phyloP scores from a whole-genome alignment of 2,797 vertebrate species.

The Mormyrus hasselquistii region DNA sequence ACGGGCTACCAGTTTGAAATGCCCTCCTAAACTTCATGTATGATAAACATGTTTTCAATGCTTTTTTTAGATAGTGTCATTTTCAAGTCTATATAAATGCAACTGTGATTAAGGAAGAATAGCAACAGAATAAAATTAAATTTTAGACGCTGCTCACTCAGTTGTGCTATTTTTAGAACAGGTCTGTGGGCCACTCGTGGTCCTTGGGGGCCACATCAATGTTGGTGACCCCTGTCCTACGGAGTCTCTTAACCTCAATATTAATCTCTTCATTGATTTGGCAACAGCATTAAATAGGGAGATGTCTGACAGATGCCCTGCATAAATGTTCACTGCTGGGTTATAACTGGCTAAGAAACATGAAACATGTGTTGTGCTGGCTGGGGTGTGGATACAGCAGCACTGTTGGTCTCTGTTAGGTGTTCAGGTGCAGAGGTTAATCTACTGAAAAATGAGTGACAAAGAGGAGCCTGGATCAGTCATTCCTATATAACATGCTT shows the following conservation, averaged over 20 bases:
- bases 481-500: background rate
- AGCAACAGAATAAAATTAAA: too few relatives aligned
- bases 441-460: slow-evolving; percentile 25
- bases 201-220: too few relatives aligned
- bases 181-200: too few relatives aligned
- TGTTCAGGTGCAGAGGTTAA: slow-evolving; percentile 22
- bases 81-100: too few relatives aligned
- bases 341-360: background rate
- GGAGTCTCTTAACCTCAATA: background rate
- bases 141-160: too few relatives aligned
- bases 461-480: background rate
- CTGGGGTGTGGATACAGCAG: background rate
- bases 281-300: background rate
- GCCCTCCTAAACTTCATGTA: too few relatives aligned
- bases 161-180: too few relatives aligned
- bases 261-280: background rate
- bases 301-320: background rate
- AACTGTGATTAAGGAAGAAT: too few relatives aligned
- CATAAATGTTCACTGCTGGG: background rate
- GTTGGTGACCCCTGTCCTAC: too few relatives aligned
- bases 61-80: too few relatives aligned
- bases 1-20: too few relatives aligned
- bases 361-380: background rate
- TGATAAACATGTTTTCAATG: too few relatives aligned
- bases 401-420: background rate